Base-by-base conservation (phyloP, 2,888 invertebrate genomes). In the Resseliella maxima region DNA sequence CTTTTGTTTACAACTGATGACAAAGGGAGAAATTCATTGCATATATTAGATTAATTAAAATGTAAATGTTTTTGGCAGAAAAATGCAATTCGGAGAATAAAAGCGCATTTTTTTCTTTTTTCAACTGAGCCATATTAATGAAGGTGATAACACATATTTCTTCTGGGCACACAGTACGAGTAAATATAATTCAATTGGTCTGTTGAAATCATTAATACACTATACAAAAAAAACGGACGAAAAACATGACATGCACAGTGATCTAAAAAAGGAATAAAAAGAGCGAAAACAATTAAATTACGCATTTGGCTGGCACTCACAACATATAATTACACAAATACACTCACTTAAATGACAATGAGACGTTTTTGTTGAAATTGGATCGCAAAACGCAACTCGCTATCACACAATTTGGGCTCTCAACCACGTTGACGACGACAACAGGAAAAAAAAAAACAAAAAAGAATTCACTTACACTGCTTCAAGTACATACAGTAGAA, bases 301-400 rank as follows among this genome's bases (percentile, higher is more conserved):
- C 83, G 83, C 83, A 83, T 83, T 83, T 38, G 83, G 24, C 24
- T n/a, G 83, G 38, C 83, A 83, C 24, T 38, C 83, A 83, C 41
- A 83, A 24, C 83, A 83, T 83, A 83, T 83, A 83, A 83, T 83
- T 83, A 83, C 83, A 38, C 83, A 83, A 83, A 83, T 38, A 36
- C 36, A 83, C 24, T 83, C 83, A 83, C 83, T 83, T 38, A 64
- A 83, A 83, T 83, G 36, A 38, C 72, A 72, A 72, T 72, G n/a
- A 18, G 46, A 8, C 15, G 31, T 64, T 64, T 31, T 24, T n/a
- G 83, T 83, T 72, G 59, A 72, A 31, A 72, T 31, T 72, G 72
- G 31, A n/a, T n/a, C 72, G 31, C 72, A 72, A 38, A 81, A 83
- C 38, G 38, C 83, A 83, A 83, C n/a, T 21, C 36, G 35, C 24